These are phyloP conservation scores for Mohoua ochrocephala DNA, from an alignment of 2,113 vertebrate species.

Conservation along the genomic window DNA sequence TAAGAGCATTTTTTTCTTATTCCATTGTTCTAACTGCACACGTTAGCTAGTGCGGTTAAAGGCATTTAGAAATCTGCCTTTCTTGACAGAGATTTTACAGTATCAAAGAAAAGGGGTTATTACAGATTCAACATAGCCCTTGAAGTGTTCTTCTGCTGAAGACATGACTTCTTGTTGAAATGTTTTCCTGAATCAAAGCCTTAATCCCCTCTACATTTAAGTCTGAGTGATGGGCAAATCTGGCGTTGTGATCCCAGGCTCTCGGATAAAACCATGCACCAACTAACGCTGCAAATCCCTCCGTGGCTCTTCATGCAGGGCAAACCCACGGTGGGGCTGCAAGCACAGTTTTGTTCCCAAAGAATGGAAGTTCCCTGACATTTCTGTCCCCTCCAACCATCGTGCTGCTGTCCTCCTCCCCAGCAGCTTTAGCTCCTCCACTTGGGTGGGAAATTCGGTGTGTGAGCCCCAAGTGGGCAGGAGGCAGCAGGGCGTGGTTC, in stretches of 20 bases:
- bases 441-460: rapidly evolving
- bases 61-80: background rate
- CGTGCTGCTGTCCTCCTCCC: background rate
- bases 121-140: background rate
- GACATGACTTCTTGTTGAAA: background rate
- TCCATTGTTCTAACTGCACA: background rate
- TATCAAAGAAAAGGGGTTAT: background rate
- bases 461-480: background rate
- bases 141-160: background rate
- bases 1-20: background rate
- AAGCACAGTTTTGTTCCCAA: background rate
- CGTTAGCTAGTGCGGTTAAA: background rate
- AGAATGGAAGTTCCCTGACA: background rate
- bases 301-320: background rate
- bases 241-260: background rate
- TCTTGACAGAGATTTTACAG: background rate
- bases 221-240: background rate
- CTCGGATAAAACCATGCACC: background rate
- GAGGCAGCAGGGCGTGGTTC: background rate
- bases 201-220: background rate
- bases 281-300: background rate
- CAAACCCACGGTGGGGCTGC: background rate
- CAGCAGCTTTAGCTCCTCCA: background rate
- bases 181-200: constrained; percentile 5
- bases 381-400: background rate